Base-by-base conservation (phyloP, 2,113 vertebrate genomes). In the Podocnemis expansa region DNA sequence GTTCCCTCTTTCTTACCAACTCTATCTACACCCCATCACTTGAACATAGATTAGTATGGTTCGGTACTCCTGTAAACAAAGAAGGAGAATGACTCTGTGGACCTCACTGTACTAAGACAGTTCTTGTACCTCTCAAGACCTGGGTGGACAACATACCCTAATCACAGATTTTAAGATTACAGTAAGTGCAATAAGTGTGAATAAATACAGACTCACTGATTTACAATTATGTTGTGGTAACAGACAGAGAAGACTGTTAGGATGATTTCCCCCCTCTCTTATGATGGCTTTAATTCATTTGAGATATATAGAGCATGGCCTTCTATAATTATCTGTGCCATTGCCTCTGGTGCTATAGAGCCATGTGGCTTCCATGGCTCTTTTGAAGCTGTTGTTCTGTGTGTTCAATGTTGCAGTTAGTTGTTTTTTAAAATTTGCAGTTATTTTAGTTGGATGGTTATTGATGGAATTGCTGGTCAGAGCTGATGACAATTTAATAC, bases 401-500 rank as follows among this genome's bases (percentile, higher is more conserved):
- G 27, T 82, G 76, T 41, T 78, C 80, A 14, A 1, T 17, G 75
- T 79, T 16, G 13, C n/a, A 76, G 49, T 22, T 75, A 58, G 75
- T 81, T 43, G 6, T 73, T 93, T 97, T 97, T 82, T 94, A 58
- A 93, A 84, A 84, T 94, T 96, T 94, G 8, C 47, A 84, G 92
- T 86, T 85, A 85, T 97, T 97, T 93, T 92, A 89, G 91, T 96
- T 97, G 93, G 91, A 94, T 94, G 70, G 80, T 97, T 98, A 97
- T 97, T 98, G 97, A 98, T 97, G 97, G 97, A 97, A 97, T 96
- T 58, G 10, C 84, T 92, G 82, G 91, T 97, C 88, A 96, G 80
- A 94, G 94, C 89, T 96, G 97, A 98, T 97, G 97, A 98, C 96
- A 97, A 95, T 97, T 98, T 98, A 98, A 98, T 98, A 95, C 80